Base-by-base conservation (phyloP, 2,797 vertebrate genomes). In the Coregonus suidteri region DNA sequence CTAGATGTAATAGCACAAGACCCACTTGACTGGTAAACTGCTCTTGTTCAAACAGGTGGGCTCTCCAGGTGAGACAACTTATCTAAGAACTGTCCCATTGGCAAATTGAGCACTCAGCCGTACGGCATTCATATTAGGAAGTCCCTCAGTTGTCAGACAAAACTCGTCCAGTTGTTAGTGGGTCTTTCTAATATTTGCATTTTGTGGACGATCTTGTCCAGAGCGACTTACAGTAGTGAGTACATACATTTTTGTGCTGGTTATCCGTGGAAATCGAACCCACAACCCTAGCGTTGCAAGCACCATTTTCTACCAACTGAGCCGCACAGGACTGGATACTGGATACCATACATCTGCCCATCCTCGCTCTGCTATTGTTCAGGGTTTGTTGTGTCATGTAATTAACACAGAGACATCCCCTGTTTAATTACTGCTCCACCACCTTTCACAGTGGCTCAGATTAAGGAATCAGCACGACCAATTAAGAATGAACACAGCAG, bases 391-490 rank as follows among this genome's bases (percentile, higher is more conserved):
- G 35, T 67, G n/a, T 76, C 34, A 71, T 71, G 59, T 75, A 78
- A 79, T 82, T 82, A 78, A 53, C 66, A 37, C 13, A 4, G 53
- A 76, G 75, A 71, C 62, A 75, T 62, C 74, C 41, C 35, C 64
- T 71, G 54, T 82, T 76, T 79, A 73, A 82, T 82, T 75, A 76
- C 54, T 68, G 35, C 65, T 68, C 30, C 34, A 62, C 64, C 65
- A 82, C 65, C 75, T 76, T 79, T 79, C 31, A 69, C 73, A 74
- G 74, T 72, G 62, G 74, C 65, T 79, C 59, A 54, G 37, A 25
- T 71, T 71, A 70, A 66, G 62, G 75, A 77, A 73, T 74, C 54
- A 65, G 37, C 30, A 54, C 31, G 47, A 71, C 70, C 62, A 82
- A 59, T 75, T 73, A 64, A 64, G 37, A 70, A 77, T 16, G 62